Evolutionary conservation across 1,140 invertebrate species (phyloP).

Genomic region (Ladona fulva): DNA sequence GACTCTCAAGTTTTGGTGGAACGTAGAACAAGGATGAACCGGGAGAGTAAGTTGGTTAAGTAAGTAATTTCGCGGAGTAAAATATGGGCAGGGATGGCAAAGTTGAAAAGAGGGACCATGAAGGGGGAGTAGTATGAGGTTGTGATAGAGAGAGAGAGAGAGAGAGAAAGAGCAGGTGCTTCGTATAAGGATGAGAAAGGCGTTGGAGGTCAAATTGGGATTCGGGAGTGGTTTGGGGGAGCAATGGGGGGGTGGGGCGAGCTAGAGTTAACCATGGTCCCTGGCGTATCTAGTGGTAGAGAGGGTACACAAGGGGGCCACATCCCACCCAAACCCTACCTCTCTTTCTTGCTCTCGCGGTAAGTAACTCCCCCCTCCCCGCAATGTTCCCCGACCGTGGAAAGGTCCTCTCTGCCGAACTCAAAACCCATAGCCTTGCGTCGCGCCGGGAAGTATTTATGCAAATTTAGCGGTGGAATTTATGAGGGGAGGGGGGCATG

Average conservation of each 20-base stretch:
- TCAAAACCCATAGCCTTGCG: not conserved
- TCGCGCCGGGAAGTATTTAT: not conserved
- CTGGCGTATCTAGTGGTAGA: not conserved
- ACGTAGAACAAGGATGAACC: no score
- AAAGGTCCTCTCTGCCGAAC: not conserved
- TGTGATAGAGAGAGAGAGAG: no score
- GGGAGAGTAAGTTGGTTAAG: no score
- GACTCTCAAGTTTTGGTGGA: no score
- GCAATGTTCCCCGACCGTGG: not conserved
- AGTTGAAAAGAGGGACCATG: not conserved
- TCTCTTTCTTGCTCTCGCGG: not conserved
- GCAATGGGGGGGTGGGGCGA: no score
- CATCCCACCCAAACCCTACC: no score
- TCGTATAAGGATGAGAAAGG: no score
- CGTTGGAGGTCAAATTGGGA: no score
- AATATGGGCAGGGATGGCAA: not conserved
- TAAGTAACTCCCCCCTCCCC: not conserved
- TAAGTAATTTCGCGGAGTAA: no score
- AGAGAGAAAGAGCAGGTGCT: no score
- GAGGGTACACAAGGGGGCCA: not conserved
- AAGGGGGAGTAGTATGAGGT: not conserved
- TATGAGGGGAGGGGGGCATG: not conserved
- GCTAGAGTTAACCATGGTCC: not conserved
- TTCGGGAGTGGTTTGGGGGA: no score
- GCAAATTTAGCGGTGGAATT: slow-evolving; percentile 1